These are phyloP conservation scores for Saimiri boliviensis DNA, from an alignment of 2,113 vertebrate genomes.

Conservation along the genomic window DNA sequence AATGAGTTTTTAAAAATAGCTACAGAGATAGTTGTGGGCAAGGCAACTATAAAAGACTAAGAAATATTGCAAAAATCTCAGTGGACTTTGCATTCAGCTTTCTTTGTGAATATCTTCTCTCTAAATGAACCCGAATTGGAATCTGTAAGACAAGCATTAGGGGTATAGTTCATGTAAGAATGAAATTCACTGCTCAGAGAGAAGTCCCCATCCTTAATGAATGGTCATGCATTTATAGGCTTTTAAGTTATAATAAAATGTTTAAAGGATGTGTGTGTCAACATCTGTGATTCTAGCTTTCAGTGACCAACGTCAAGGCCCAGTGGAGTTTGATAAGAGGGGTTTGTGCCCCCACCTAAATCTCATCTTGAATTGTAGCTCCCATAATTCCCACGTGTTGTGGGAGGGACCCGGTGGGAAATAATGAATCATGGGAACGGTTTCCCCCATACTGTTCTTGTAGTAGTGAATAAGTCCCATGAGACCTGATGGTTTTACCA, in stretches of 20 bases:
- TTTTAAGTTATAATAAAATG: background rate
- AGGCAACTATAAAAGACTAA: background rate
- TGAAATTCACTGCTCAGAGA: background rate
- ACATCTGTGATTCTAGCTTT: background rate
- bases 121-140: background rate
- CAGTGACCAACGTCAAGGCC: background rate
- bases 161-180: background rate
- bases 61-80: background rate
- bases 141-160: background rate
- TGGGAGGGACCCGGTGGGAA: too few species aligned
- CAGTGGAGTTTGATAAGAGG: background rate
- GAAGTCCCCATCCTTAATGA: background rate
- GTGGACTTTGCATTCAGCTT: background rate
- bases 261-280: background rate
- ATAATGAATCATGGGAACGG: too few species aligned
- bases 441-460: too few species aligned
- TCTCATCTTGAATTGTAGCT: too few species aligned
- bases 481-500: too few species aligned
- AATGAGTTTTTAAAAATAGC: background rate
- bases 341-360: background rate
- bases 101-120: background rate
- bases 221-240: accelerated
- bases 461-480: too few species aligned
- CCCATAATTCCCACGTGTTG: too few species aligned
- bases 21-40: background rate